Conservation (phyloP, 2,113 vertebrate species). For the Probosciger aterrimus region DNA sequence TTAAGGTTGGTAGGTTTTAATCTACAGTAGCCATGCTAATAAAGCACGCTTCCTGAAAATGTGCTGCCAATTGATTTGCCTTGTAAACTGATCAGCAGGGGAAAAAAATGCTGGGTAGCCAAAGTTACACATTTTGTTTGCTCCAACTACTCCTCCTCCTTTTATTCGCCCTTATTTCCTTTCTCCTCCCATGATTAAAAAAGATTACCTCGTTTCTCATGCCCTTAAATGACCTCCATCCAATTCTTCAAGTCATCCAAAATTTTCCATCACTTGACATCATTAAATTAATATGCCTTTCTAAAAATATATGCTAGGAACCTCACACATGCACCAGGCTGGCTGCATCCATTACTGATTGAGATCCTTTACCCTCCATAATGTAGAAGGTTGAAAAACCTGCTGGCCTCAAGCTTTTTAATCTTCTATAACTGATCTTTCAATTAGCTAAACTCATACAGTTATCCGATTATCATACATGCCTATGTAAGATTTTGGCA, state of each 20-base stretch:
- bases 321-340: background rate
- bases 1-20: background rate
- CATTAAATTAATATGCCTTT: background rate
- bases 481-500: background rate
- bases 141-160: slow-evolving; percentile 13
- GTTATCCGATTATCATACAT: background rate
- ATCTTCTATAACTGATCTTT: background rate
- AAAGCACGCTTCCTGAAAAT: background rate
- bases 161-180: slow-evolving; percentile 6
- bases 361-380: background rate
- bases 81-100: slow-evolving; percentile 14
- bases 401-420: background rate
- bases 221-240: background rate
- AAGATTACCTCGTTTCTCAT: slow-evolving; percentile 33
- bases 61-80: slow-evolving; percentile 25
- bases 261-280: background rate
- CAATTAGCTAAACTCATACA: background rate
- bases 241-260: background rate
- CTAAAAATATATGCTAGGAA: background rate
- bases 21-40: background rate
- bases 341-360: background rate
- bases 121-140: background rate
- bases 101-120: background rate
- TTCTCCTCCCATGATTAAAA: slow-evolving; percentile 27
- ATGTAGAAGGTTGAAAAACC: background rate